A percentile compares a stretch with the other conserved stretches of the same genome.
These are phyloP conservation scores for Solenopsis invicta DNA, from an alignment of 1,140 invertebrate genomes.

Conservation along the genomic window DNA sequence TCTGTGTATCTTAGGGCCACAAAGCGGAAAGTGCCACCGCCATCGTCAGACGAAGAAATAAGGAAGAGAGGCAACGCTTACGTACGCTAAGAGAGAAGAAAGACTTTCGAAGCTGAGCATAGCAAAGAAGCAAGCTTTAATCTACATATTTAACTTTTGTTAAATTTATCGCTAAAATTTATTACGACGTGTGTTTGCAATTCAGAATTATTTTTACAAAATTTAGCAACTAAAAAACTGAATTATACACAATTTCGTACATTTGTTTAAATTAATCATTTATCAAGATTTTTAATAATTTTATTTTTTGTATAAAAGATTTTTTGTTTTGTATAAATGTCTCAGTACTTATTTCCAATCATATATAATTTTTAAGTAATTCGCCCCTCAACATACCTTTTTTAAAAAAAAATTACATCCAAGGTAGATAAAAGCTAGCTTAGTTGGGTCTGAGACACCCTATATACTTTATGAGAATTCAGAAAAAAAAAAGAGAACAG, in stretches of 20 bases:
- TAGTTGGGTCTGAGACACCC: slow-evolving; percentile 15
- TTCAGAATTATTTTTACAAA: neutral
- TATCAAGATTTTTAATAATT: neutral
- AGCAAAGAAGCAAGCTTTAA: slow-evolving; percentile 26
- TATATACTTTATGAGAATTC: slow-evolving; percentile 67
- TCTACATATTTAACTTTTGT: slow-evolving; percentile 49
- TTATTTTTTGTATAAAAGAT: neutral
- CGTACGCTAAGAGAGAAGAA: slow-evolving; percentile 4
- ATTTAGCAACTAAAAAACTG: neutral
- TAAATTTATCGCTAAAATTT: slow-evolving; percentile 49
- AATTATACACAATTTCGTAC: neutral
- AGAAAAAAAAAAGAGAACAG: slow-evolving; percentile 68
- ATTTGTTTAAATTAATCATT: slow-evolving; percentile 6
- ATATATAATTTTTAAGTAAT: neutral
- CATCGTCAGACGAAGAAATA: slow-evolving; percentile 1
- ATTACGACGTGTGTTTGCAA: neutral
- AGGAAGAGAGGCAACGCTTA: slow-evolving; percentile 5
- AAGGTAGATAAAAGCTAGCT: slow-evolving; percentile 17
- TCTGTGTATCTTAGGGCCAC: slow-evolving; percentile 23
- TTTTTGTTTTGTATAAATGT: neutral
- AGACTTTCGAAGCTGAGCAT: slow-evolving; percentile 23
- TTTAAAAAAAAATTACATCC: slow-evolving; percentile 23
- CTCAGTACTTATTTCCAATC: neutral
- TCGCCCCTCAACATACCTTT: neutral
- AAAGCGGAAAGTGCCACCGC: slow-evolving; percentile 35